These are phyloP conservation scores for Grantiella picta DNA, from an alignment of 2,113 vertebrate genomes.

Conservation along the genomic window DNA sequence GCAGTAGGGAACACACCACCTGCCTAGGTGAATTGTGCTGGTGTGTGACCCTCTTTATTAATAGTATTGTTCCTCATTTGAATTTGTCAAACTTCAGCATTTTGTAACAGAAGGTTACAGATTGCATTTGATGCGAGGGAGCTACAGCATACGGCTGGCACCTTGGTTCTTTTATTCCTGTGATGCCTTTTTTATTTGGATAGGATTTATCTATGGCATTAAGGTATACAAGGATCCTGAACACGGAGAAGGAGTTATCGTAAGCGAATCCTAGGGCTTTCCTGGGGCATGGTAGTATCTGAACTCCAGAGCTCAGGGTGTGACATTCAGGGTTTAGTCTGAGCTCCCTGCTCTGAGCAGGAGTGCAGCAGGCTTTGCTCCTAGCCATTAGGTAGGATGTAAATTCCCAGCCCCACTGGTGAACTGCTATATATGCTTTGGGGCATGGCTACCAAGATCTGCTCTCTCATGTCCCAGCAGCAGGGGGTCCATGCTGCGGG, in stretches of 20 bases:
- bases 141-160: neutral
- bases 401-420: neutral
- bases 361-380: neutral
- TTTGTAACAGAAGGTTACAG: conserved; percentile 30
- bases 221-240: neutral
- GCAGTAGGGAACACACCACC: neutral
- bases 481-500: accelerated
- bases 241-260: neutral
- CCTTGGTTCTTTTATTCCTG: neutral
- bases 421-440: neutral
- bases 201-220: neutral
- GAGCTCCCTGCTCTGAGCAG: neutral
- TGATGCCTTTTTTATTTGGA: neutral
- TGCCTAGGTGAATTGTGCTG: neutral
- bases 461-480: neutral
- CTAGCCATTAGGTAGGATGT: neutral
- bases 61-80: conserved; percentile 41
- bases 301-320: neutral
- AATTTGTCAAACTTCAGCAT: conserved; percentile 61
- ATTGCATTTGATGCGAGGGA: neutral
- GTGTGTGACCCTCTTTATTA: conserved; percentile 40
- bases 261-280: neutral
- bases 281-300: accelerated
- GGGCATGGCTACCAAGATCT: neutral
- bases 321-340: neutral